Evolutionary conservation across 2,113 vertebrate genomes (phyloP).

Genomic region (Pachypanchax playfairii): DNA sequence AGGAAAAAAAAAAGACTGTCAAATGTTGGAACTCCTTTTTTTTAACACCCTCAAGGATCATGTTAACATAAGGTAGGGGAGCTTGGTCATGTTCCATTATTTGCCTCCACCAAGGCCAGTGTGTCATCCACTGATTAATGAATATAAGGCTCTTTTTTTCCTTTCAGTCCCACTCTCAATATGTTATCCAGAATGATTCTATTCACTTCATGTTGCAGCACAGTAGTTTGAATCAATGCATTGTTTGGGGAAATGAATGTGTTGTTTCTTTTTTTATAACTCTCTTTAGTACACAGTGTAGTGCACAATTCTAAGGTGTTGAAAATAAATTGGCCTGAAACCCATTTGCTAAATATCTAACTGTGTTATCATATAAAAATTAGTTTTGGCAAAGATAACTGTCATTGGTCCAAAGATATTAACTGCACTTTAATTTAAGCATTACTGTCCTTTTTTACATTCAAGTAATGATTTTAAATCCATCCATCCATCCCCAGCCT

Average conservation of each 20-base stretch:
- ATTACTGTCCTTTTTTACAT: too few species aligned
- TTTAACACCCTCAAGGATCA: slow-evolving; percentile 56
- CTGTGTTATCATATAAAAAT: not conserved
- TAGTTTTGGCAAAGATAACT: not conserved
- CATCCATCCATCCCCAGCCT: too few species aligned
- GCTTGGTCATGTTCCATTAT: slow-evolving; percentile 59
- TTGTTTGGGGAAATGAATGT: slow-evolving; percentile 29
- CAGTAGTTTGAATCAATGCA: slow-evolving; percentile 23
- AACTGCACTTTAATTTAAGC: not conserved
- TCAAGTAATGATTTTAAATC: too few species aligned
- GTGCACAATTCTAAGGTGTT: not conserved
- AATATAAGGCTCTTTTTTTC: slow-evolving; percentile 37
- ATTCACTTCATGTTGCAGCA: not conserved
- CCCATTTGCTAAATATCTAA: not conserved
- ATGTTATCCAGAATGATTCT: slow-evolving; percentile 9
- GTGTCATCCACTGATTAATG: slow-evolving; percentile 64
- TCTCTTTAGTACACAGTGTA: slow-evolving; percentile 1
- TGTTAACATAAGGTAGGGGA: slow-evolving; percentile 62
- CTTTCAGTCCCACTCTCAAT: slow-evolving; percentile 22
- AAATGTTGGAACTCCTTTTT: slow-evolving; percentile 42
- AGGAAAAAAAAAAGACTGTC: slow-evolving; percentile 18
- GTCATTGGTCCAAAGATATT: not conserved
- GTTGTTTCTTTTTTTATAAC: slow-evolving; percentile 9
- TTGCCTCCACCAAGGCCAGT: slow-evolving; percentile 40
- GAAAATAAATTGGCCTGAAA: not conserved